Base-by-base conservation (phyloP, 2,113 vertebrate genomes). In the Tragelaphus strepsiceros region DNA sequence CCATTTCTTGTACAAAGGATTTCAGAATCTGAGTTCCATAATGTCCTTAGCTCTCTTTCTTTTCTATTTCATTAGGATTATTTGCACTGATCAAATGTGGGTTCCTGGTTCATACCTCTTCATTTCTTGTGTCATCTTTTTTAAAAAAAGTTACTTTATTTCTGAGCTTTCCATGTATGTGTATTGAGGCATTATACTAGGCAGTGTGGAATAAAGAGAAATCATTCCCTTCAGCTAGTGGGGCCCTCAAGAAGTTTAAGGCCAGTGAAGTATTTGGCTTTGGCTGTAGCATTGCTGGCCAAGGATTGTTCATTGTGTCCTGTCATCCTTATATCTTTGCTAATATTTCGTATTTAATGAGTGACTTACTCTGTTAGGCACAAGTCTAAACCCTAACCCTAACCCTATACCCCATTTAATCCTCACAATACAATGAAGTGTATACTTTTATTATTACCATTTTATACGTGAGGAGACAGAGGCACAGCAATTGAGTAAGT, bases 11-110 rank as follows among this genome's bases (percentile, higher is more conserved):
- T 64, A 91, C 39, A 81, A 80, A 92, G 24, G 53, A 74, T 81
- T 96, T 78, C 71, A 88, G 97, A 96, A 49, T 90, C 59, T 93
- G 86, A 71, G 26, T 88, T 97, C 84, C 53, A n/a, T 56, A 62
- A 28, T 90, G 17, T 62, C 17, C 26, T 92, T 77, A 53, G 16
- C 24, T 59, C 4, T 87, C 14, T 58, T 32, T 78, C 22, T 51
- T 32, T 78, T 83, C 16, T 49, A 4, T 94, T 74, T 77, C 22
- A 78, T 86, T 96, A 82, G 54, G 26, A 61, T 92, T 96, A 88
- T 96, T 90, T 94, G 3, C 13, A 90, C 39, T 12, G 13, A 89
- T 88, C 3, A 43, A 35, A 14, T 95, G 28, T 96, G 56, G 62
- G 24, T 94, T 56, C 12, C 32, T 97, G 28, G 32, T 93, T 98